These are phyloP conservation scores for Acanthochromis polyacanthus DNA, from an alignment of 2,113 vertebrate genomes.

Conservation along the genomic window DNA sequence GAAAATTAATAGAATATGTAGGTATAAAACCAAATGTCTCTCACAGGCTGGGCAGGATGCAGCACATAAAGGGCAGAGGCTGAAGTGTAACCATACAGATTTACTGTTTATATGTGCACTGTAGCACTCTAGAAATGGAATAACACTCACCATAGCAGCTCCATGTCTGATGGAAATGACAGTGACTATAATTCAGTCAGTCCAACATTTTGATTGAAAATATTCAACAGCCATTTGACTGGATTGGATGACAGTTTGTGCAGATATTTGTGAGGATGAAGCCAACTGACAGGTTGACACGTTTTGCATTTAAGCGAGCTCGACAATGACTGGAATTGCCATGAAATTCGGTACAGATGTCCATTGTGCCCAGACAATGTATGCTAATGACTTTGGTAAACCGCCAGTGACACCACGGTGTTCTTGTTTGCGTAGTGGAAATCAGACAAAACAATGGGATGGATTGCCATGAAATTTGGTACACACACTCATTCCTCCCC, in stretches of 20 bases:
- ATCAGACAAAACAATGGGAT: not conserved
- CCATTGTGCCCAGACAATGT: not conserved
- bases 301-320: too few species aligned
- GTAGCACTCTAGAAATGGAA: not conserved
- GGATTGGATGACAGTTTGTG: too few species aligned
- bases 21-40: too few species aligned
- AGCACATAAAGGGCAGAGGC: not conserved
- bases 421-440: not conserved
- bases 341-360: not conserved
- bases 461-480: not conserved
- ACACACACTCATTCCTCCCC: not conserved
- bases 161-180: too few species aligned
- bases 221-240: too few species aligned
- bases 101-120: not conserved
- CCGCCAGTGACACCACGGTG: not conserved
- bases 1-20: too few species aligned
- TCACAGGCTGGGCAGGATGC: not conserved
- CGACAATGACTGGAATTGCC: too few species aligned
- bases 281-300: too few species aligned
- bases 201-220: too few species aligned
- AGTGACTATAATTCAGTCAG: too few species aligned
- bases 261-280: too few species aligned
- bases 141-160: too few species aligned
- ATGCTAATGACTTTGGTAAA: not conserved
- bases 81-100: not conserved